phyloP scores from a whole-genome alignment of 2,113 vertebrate genomes.

The Hemichromis elongatus region DNA sequence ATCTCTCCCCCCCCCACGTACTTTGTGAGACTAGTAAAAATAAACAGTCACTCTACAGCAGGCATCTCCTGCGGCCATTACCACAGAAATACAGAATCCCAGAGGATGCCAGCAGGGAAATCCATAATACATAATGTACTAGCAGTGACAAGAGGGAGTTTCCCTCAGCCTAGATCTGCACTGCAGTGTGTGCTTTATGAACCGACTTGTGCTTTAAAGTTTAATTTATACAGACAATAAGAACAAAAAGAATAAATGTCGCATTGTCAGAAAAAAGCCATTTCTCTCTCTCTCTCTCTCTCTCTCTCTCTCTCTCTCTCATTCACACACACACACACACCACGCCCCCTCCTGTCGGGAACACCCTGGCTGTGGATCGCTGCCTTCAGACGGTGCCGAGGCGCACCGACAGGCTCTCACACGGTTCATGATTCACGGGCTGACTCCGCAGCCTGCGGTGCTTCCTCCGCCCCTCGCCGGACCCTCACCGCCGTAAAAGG shows the following conservation, averaged over 20 bases:
- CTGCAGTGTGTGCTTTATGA: neutral
- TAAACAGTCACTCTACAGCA: neutral
- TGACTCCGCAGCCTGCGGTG: neutral
- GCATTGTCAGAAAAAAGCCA: conserved; percentile 14
- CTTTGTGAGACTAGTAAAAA: neutral
- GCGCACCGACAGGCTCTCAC: conserved; percentile 17
- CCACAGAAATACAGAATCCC: neutral
- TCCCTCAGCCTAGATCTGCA: neutral
- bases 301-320: neutral
- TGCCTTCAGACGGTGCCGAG: conserved; percentile 45
- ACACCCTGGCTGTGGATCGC: conserved; percentile 48
- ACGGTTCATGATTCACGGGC: neutral
- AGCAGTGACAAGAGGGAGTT: conserved; percentile 16
- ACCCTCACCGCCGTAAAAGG: neutral
- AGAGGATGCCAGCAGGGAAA: conserved; percentile 19
- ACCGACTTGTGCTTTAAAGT: neutral
- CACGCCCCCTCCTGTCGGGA: conserved; percentile 67
- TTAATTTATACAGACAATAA: neutral
- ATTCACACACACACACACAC: conserved; percentile 21
- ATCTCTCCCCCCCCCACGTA: neutral
- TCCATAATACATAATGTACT: conserved; percentile 12
- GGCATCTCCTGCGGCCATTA: neutral
- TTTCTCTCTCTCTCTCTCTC: neutral
- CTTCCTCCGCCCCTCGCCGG: neutral
- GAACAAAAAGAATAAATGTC: neutral